Base-by-base conservation (phyloP, 2,113 vertebrate species). In the Litocranius walleri region DNA sequence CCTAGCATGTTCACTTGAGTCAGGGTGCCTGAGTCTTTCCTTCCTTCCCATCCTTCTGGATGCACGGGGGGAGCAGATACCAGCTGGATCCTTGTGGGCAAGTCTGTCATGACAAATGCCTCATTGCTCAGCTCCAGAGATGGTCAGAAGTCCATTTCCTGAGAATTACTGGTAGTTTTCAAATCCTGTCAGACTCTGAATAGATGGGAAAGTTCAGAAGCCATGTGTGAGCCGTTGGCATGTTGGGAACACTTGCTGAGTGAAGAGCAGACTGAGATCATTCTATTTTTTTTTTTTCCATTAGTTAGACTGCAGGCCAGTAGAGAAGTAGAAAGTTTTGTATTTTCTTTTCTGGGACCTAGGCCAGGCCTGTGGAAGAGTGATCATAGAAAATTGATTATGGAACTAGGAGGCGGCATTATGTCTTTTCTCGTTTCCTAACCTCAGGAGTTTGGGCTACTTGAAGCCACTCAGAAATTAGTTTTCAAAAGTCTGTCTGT, bases 301-400 rank as follows among this genome's bases (percentile, higher is more conserved):
- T 83, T 95, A 80, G 61, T 43, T 84, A 52, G 74, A 52, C 67
- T 90, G 50, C 13, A 77, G 81, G 48, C 48, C 74, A 81, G 2
- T 13, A 48, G 81, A 88, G 45, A 97, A 84, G 36, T 90, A 88
- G 40, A 88, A 92, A 94, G 61, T 92, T 95, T 16, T 7, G 54
- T n/a, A 25, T 90, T 92, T 64, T 71, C 36, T 80, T 78, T 95
- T 95, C 96, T 93, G 95, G 96, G 96, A 87, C 29, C 1, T 13
- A 77, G 78, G 61, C 96, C 91, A 96, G 57, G 3, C 30, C 62
- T 45, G 57, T 80, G 62, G 89, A 62, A 91, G 86, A 83, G 7
- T 59, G 83, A 64, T 88, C 64, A 67, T 45, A 94, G 87, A 91
- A 62, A 77, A 93, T 16, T 71, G 48, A 64, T 92, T 77, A 62